A percentile compares a stretch with the other conserved stretches of the same genome.
These are phyloP conservation scores for Nothoprocta perdicaria DNA, from an alignment of 2,113 vertebrate species.

Conservation along the genomic window DNA sequence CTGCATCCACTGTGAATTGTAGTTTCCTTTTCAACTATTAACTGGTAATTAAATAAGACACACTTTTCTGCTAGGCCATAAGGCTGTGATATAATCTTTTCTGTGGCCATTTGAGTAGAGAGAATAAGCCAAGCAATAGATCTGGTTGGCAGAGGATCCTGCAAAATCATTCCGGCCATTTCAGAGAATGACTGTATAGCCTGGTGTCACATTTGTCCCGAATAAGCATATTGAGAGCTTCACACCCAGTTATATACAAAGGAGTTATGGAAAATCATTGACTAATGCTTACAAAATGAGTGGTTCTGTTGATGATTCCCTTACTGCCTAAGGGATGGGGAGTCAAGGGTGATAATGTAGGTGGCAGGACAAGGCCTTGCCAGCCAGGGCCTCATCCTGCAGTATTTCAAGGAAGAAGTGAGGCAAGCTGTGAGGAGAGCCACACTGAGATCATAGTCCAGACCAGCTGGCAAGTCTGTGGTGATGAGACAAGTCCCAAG, in stretches of 20 bases:
- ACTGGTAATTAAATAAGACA: not conserved
- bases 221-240: not conserved
- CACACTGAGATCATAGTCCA: not conserved
- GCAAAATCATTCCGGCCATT: rapidly evolving
- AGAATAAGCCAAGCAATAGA: not conserved
- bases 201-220: rapidly evolving
- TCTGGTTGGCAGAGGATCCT: not conserved
- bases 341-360: not conserved
- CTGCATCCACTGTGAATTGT: not conserved
- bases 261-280: not conserved
- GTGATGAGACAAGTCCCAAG: not conserved
- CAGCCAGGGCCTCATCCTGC: not conserved
- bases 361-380: not conserved
- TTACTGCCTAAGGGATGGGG: not conserved
- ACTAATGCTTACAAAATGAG: not conserved
- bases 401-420: not conserved
- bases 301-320: not conserved
- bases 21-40: not conserved
- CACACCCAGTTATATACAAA: not conserved
- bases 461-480: not conserved
- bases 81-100: not conserved
- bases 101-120: not conserved
- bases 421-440: not conserved
- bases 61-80: not conserved
- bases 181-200: not conserved